Conservation (phyloP, 2,888 invertebrate genomes). For the Pristionchus japonicus region DNA sequence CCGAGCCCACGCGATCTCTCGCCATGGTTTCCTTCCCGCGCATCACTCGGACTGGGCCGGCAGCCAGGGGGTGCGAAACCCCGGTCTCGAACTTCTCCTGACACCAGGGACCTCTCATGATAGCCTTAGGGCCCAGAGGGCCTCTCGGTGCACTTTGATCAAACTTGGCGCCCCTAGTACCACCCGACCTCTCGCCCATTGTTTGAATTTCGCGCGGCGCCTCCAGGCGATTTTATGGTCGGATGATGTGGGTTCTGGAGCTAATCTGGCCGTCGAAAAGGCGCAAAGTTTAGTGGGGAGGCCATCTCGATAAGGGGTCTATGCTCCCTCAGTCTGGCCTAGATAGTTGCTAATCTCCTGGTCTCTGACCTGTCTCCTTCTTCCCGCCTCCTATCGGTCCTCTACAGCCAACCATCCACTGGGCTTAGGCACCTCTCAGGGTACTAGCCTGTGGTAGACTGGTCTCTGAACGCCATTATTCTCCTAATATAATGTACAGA, state of each 20-base stretch:
- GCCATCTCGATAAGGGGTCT: slow-evolving; percentile 28
- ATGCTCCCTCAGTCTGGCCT: background rate
- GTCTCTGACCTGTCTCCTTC: background rate
- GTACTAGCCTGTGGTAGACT: background rate
- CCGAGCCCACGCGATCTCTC: background rate
- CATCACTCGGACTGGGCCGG: background rate
- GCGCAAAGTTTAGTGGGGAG: background rate
- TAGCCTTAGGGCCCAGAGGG: background rate
- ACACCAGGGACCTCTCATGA: background rate
- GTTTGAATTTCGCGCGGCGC: background rate
- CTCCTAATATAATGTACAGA: background rate
- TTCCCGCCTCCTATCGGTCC: background rate
- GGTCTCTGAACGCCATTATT: background rate
- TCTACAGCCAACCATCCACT: background rate
- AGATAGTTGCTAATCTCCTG: background rate
- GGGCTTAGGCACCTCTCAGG: background rate
- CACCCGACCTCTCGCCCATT: background rate
- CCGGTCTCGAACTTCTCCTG: background rate
- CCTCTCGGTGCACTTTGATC: background rate
- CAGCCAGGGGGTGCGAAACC: slow-evolving; percentile 21
- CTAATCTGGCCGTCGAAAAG: background rate
- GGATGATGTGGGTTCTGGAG: background rate
- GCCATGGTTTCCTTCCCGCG: background rate
- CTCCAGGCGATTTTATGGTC: background rate
- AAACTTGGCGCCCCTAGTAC: background rate